Percentiles rank a stretch among this genome's conserved stretches.
Evolutionary conservation across 2,888 invertebrate genomes (phyloP).

Genomic region (Mythimna lalbum): DNA sequence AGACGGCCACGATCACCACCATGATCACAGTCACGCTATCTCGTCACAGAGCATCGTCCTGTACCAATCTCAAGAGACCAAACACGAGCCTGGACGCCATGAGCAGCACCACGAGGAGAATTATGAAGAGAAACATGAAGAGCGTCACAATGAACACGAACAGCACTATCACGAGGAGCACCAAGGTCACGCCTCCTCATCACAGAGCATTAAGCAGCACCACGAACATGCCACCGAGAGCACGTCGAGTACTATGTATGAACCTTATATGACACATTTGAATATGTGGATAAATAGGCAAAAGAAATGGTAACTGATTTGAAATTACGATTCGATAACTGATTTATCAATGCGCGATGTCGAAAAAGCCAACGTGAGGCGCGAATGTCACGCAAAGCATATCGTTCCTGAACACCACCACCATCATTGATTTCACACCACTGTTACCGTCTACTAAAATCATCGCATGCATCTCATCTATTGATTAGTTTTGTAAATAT

Average conservation of each 20-base stretch:
- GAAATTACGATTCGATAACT: no score
- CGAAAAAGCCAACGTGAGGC: constrained; percentile 72
- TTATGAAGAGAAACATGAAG: constrained; percentile 2
- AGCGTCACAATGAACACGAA: constrained; percentile 21
- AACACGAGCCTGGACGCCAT: constrained; percentile 37
- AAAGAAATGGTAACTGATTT: no score
- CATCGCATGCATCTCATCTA: no score
- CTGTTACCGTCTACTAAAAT: constrained; percentile 1
- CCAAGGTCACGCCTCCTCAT: constrained; percentile 38
- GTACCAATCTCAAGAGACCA: constrained; percentile 65
- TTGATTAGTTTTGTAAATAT: constrained; percentile 22
- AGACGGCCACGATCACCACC: constrained; percentile 40
- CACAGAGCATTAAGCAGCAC: constrained; percentile 41
- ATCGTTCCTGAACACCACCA: constrained; percentile 60
- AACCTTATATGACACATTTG: no score
- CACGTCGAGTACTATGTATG: constrained; percentile 53
- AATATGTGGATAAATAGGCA: no score
- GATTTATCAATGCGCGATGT: no score
- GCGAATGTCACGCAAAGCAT: constrained; percentile 60
- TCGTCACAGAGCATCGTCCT: constrained; percentile 75
- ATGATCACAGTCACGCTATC: constrained; percentile 55
- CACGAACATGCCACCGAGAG: constrained; percentile 46
- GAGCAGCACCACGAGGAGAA: constrained; percentile 19
- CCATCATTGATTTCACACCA: constrained; percentile 20
- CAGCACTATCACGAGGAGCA: constrained; percentile 29